These are phyloP conservation scores for Notiomystis cincta DNA, from an alignment of 2,113 vertebrate species.

Conservation along the genomic window DNA sequence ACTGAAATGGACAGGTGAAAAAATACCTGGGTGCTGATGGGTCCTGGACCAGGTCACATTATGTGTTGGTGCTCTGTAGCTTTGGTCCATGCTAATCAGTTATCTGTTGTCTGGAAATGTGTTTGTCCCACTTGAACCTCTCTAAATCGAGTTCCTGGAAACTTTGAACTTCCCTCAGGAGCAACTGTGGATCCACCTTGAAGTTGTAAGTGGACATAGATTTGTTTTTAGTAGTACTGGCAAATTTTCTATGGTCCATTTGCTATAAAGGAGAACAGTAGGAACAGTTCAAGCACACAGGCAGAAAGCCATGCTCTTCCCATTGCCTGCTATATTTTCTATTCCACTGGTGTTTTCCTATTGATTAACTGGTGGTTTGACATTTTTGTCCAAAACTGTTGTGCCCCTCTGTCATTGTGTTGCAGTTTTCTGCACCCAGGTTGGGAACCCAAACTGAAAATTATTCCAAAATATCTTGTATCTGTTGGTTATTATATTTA, in stretches of 20 bases:
- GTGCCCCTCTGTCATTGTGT: background rate
- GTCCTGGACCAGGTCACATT: background rate
- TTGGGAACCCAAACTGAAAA: background rate
- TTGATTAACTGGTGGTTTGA: background rate
- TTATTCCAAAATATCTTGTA: background rate
- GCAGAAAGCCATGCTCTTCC: background rate
- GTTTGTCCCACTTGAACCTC: background rate
- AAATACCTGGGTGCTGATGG: background rate
- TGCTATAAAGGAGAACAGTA: background rate
- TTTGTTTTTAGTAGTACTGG: background rate
- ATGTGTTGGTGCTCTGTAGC: background rate
- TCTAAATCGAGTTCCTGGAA: background rate
- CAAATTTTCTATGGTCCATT: rapidly evolving
- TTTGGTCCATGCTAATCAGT: background rate
- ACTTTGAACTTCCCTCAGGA: background rate
- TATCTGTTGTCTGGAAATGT: background rate
- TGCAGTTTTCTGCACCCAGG: background rate
- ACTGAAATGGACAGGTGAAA: background rate
- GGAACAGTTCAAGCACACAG: background rate
- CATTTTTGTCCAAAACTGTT: background rate
- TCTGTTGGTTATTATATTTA: background rate
- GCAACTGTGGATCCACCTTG: background rate
- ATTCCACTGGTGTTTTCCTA: background rate
- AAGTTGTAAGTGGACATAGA: background rate
- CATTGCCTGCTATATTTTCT: background rate